Percentiles rank a stretch among this genome's conserved stretches.
phyloP scores from a whole-genome alignment of 2,113 vertebrate genomes.

The Lasiurus cinereus region DNA sequence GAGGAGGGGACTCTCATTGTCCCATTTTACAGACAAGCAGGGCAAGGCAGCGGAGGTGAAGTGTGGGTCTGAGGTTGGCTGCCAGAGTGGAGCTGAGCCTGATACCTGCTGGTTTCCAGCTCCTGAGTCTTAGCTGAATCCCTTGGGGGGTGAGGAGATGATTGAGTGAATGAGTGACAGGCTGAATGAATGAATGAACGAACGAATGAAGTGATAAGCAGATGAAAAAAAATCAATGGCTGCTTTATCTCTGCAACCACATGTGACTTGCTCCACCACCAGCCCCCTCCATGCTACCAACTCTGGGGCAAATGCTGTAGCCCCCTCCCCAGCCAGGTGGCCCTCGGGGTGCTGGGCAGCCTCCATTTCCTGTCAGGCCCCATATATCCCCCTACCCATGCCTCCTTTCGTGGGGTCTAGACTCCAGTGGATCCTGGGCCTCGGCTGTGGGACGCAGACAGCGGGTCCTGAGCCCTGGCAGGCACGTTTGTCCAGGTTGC shows the following conservation, averaged over 20 bases:
- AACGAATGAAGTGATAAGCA: not conserved
- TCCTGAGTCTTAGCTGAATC: not conserved
- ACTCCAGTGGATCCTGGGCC: not conserved
- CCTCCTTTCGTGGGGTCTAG: not conserved
- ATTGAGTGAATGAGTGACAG: not conserved
- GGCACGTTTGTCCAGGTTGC: not conserved
- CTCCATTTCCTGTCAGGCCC: not conserved
- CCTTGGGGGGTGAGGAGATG: not conserved
- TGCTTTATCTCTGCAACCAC: not conserved
- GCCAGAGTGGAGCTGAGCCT: no score
- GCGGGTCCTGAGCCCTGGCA: not conserved
- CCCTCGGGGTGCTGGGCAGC: not conserved
- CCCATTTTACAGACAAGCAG: not conserved
- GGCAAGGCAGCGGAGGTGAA: not conserved
- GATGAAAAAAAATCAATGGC: not conserved
- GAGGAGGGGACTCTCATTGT: no score
- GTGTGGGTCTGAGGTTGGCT: no score
- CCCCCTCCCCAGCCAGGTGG: no score
- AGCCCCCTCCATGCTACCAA: not conserved
- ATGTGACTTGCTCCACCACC: not conserved
- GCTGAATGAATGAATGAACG: not conserved
- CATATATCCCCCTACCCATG: rapidly evolving
- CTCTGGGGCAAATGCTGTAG: not conserved
- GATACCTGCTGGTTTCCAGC: not conserved
- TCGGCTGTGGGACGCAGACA: rapidly evolving